phyloP scores from a whole-genome alignment of 64 coral and sea anemone genomes.

The Actinia tenebrosa region DNA sequence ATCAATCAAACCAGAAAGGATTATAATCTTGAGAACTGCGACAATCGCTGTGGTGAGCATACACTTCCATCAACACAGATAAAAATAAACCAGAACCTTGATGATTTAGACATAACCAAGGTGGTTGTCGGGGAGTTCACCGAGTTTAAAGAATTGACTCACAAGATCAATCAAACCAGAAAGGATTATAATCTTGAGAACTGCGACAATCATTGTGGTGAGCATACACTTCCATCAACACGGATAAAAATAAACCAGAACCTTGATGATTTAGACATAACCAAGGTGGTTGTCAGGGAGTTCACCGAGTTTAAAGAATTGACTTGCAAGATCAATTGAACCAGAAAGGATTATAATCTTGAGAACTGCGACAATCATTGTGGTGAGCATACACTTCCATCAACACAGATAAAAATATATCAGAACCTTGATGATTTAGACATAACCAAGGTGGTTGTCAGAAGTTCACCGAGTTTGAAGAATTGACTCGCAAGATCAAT shows the following conservation, averaged over 20 bases:
- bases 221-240: not conserved
- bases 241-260: not conserved
- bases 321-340: not conserved
- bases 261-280: too few relatives aligned
- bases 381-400: not conserved
- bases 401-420: not conserved
- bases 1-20: not conserved
- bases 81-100: too few relatives aligned
- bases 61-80: not conserved
- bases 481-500: not conserved
- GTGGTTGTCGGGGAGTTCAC: too few relatives aligned
- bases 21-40: not conserved
- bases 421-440: not conserved
- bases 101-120: too few relatives aligned
- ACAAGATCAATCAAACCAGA: not conserved
- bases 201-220: not conserved
- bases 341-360: not conserved
- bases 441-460: not conserved
- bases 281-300: too few relatives aligned
- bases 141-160: too few relatives aligned
- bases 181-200: not conserved
- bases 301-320: too few relatives aligned
- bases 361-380: not conserved
- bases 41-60: not conserved
- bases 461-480: too few relatives aligned